Conservation (phyloP, 2,113 vertebrate species). For the Salminus brasiliensis region DNA sequence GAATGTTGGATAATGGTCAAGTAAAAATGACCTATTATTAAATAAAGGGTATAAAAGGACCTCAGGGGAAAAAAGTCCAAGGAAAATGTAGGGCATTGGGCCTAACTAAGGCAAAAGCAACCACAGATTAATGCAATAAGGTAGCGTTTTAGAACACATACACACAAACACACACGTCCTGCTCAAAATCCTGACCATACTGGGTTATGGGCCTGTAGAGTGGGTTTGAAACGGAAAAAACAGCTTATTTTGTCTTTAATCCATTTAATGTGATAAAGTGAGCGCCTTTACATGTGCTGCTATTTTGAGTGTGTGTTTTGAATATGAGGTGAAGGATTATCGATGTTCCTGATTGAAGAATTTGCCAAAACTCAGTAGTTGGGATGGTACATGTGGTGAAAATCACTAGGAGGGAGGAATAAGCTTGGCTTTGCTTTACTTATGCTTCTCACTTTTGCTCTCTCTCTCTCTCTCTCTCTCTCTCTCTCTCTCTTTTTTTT, state of each 20-base stretch:
- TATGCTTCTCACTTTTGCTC: not conserved
- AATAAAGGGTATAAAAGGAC: too few species aligned
- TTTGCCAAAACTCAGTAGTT: constrained; percentile 18
- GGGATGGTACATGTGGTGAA: not conserved
- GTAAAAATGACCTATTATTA: too few species aligned
- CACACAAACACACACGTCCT: not conserved
- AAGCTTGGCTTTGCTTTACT: not conserved
- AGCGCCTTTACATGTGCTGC: not conserved
- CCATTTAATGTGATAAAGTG: not conserved
- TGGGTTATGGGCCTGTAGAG: not conserved
- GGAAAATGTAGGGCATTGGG: not conserved
- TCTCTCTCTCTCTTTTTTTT: not conserved
- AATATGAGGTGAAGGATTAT: constrained; percentile 23
- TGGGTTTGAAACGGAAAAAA: not conserved
- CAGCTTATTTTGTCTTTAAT: not conserved
- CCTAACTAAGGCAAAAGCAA: too few species aligned
- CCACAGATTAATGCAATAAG: not conserved
- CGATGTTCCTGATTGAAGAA: not conserved
- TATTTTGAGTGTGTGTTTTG: constrained; percentile 2
- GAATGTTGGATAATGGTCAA: too few species aligned
- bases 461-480: not conserved
- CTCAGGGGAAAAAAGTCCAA: too few species aligned
- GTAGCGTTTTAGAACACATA: not conserved
- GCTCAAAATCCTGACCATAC: not conserved
- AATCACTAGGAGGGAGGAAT: not conserved